These are phyloP conservation scores for Cryptops parisi DNA, from an alignment of 2,888 invertebrate genomes.

Conservation along the genomic window DNA sequence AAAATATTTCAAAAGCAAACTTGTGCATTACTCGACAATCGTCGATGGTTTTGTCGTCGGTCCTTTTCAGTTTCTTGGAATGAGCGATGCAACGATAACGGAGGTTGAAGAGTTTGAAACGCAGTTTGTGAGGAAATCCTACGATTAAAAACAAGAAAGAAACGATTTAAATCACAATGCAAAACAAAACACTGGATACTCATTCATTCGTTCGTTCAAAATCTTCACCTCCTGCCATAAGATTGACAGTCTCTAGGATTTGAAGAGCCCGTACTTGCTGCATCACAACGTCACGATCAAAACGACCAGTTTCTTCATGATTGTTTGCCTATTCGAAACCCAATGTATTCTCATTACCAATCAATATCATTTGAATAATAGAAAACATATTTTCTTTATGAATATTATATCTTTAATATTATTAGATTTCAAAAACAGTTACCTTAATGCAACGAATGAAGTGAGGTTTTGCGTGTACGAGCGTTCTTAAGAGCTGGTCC, in stretches of 20 bases:
- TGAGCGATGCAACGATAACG: constrained; percentile 72
- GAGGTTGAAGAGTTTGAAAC: constrained; percentile 78
- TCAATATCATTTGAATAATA: too few relatives aligned
- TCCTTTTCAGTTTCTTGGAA: constrained; percentile 40
- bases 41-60: constrained; percentile 41
- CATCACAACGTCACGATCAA: constrained; percentile 70
- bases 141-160: constrained; percentile 9
- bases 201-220: too few relatives aligned
- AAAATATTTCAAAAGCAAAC: neutral
- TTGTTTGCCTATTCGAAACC: too few relatives aligned
- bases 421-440: constrained; percentile 7
- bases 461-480: constrained; percentile 86
- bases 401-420: too few relatives aligned
- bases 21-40: constrained; percentile 40
- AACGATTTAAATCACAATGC: too few relatives aligned
- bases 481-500: constrained; percentile 76
- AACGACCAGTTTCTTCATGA: constrained; percentile 59
- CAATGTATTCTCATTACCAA: too few relatives aligned
- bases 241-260: constrained; percentile 83
- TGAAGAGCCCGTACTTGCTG: constrained; percentile 77
- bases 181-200: too few relatives aligned
- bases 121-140: constrained; percentile 85
- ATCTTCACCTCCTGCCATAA: constrained; percentile 85
- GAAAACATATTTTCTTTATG: too few relatives aligned
- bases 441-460: constrained; percentile 79